These are phyloP conservation scores for Venturia canescens DNA, from an alignment of 1,140 invertebrate species.

Conservation along the genomic window DNA sequence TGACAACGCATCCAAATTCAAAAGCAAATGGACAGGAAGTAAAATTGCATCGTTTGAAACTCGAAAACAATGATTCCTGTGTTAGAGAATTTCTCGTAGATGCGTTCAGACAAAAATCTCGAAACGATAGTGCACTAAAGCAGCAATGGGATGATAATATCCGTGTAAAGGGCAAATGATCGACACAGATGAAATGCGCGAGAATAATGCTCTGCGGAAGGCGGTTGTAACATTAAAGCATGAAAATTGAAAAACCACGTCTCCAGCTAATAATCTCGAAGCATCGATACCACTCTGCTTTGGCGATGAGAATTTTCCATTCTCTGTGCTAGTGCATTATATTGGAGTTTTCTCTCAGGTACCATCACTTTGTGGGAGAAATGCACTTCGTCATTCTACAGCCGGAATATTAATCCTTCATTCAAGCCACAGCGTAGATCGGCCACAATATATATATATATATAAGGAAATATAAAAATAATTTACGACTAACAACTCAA, in stretches of 20 bases:
- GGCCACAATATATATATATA: conserved; percentile 46
- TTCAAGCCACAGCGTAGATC: conserved; percentile 26
- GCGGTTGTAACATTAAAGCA: conserved; percentile 36
- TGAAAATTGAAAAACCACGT: not conserved
- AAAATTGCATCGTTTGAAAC: too few species aligned
- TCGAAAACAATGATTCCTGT: too few species aligned
- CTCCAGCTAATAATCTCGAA: not conserved
- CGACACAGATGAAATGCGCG: conserved; percentile 13
- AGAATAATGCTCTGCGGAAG: conserved; percentile 47
- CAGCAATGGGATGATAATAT: conserved; percentile 54
- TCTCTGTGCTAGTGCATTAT: not conserved
- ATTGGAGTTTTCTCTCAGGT: not conserved
- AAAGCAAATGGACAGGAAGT: too few species aligned
- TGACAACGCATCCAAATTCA: too few species aligned
- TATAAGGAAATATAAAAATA: conserved; percentile 42
- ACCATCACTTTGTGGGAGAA: conserved; percentile 39
- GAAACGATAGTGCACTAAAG: conserved; percentile 42
- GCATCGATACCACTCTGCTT: not conserved
- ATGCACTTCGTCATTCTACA: conserved; percentile 5
- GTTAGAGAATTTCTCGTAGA: too few species aligned
- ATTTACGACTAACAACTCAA: conserved; percentile 50
- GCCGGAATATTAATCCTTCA: conserved; percentile 41
- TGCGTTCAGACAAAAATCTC: not conserved
- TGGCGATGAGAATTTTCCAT: not conserved
- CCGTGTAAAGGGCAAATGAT: conserved; percentile 60